phyloP scores from a whole-genome alignment of 2,113 vertebrate genomes.

The Caretta caretta region DNA sequence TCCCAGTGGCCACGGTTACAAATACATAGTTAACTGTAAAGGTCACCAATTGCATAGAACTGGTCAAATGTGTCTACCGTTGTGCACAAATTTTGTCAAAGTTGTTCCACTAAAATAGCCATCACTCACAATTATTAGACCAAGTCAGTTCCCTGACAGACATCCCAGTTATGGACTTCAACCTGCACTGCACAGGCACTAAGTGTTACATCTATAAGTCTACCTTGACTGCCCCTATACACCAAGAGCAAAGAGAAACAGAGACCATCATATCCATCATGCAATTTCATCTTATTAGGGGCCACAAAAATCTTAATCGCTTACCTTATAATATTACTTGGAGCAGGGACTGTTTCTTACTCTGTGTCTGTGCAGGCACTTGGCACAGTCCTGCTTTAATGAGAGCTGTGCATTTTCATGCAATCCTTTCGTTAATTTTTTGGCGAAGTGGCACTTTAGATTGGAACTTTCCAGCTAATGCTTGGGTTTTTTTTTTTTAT shows the following conservation, averaged over 20 bases:
- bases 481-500: background rate
- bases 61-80: no score
- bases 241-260: background rate
- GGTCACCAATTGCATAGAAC: background rate
- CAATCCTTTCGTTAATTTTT: background rate
- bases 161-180: no score
- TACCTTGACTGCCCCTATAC: background rate
- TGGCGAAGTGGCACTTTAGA: background rate
- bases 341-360: background rate
- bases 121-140: no score
- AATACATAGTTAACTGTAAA: conserved; percentile 40
- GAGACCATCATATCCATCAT: background rate
- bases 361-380: background rate
- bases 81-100: no score
- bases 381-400: background rate
- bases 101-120: no score
- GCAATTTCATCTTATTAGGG: background rate
- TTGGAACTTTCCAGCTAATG: background rate
- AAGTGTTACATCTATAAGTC: no score
- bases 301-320: background rate
- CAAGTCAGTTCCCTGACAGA: no score
- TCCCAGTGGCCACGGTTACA: background rate
- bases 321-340: background rate
- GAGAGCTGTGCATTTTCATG: background rate
- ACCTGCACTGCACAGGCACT: no score